Percentiles rank a stretch among this genome's conserved stretches.
phyloP scores from a whole-genome alignment of 2,888 invertebrate genomes.

The Priocnemis perturbator region DNA sequence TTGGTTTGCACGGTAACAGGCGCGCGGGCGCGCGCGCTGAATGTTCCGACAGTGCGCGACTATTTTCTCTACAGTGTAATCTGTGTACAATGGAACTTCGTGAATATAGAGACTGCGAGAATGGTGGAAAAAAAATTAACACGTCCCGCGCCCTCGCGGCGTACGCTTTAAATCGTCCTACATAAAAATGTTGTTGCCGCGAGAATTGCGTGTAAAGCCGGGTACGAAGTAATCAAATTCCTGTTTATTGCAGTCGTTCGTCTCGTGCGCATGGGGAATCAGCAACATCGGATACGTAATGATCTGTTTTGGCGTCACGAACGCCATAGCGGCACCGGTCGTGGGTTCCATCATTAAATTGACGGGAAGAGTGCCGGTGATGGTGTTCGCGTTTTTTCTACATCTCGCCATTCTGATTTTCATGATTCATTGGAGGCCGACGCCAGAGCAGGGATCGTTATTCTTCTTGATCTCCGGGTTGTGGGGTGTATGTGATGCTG shows the following conservation, averaged over 20 bases:
- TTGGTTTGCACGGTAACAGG: too few relatives aligned
- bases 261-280: slow-evolving; percentile 92
- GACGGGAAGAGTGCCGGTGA: slow-evolving; percentile 87
- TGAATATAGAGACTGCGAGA: too few relatives aligned
- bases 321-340: slow-evolving; percentile 89
- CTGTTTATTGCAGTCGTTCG: slow-evolving; percentile 81
- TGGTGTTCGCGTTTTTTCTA: slow-evolving; percentile 83
- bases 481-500: slow-evolving; percentile 93
- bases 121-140: too few relatives aligned
- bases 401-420: slow-evolving; percentile 84
- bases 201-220: too few relatives aligned
- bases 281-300: slow-evolving; percentile 94
- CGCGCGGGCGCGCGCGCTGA: too few relatives aligned
- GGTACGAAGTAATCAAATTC: too few relatives aligned
- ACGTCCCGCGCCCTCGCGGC: too few relatives aligned
- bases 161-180: too few relatives aligned
- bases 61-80: too few relatives aligned
- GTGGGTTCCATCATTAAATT: slow-evolving; percentile 88
- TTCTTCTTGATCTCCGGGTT: slow-evolving; percentile 88
- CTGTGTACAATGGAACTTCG: too few relatives aligned
- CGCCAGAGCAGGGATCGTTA: slow-evolving; percentile 80
- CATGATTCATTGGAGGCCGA: slow-evolving; percentile 84
- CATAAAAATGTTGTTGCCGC: too few relatives aligned
- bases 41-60: too few relatives aligned
- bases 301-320: slow-evolving; percentile 93